phyloP scores from a whole-genome alignment of 2,888 invertebrate genomes.

The Aquatica leii region DNA sequence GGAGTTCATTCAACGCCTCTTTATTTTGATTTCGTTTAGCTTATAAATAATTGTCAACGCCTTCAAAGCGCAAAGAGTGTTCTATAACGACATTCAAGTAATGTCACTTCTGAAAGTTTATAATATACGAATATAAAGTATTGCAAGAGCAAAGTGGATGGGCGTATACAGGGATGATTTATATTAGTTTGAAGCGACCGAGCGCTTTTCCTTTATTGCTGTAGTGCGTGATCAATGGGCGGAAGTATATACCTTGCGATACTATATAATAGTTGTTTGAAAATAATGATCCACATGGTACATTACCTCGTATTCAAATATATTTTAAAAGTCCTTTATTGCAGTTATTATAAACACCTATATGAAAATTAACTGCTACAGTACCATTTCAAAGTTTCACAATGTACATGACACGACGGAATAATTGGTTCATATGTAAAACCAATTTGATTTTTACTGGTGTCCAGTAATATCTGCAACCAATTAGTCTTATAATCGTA shows the following conservation, averaged over 20 bases:
- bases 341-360: no score
- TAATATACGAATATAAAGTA: slow-evolving; percentile 25
- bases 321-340: slow-evolving; percentile 2
- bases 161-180: slow-evolving; percentile 38
- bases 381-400: no score
- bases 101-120: slow-evolving; percentile 26
- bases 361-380: no score
- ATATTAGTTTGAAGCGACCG: slow-evolving; percentile 37
- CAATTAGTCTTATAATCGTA: no score
- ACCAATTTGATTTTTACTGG: no score
- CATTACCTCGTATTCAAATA: slow-evolving; percentile 19
- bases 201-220: slow-evolving; percentile 43
- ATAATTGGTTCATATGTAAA: no score
- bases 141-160: slow-evolving; percentile 25
- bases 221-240: slow-evolving; percentile 41
- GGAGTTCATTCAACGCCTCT: no score
- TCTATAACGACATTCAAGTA: slow-evolving; percentile 17
- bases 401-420: no score
- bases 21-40: not conserved
- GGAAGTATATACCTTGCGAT: slow-evolving; percentile 35
- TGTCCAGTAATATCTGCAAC: no score
- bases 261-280: slow-evolving; percentile 25
- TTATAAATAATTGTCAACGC: slow-evolving; percentile 18
- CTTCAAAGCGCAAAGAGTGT: not conserved
- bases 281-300: slow-evolving; percentile 34